Evolutionary conservation across 1,140 invertebrate species (phyloP).

Genomic region (Magallana gigas): DNA sequence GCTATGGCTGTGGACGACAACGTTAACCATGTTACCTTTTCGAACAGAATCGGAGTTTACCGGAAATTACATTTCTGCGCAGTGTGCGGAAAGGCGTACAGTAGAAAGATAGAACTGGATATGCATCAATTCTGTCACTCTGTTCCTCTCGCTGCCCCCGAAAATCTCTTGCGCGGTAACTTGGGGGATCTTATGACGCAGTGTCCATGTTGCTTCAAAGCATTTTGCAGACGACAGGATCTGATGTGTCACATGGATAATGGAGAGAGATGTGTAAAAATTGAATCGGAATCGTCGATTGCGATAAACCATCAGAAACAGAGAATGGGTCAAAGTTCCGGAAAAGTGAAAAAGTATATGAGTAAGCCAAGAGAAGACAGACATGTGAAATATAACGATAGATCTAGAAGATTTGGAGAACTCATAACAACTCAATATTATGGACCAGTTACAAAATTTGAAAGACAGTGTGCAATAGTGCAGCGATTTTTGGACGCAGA

Average conservation of each 20-base stretch:
- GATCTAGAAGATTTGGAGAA: background rate
- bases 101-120: conserved; percentile 15
- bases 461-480: conserved; percentile 15
- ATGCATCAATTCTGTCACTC: background rate
- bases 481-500: background rate
- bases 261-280: background rate
- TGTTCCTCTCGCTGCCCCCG: background rate
- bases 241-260: background rate
- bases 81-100: background rate
- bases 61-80: conserved; percentile 14
- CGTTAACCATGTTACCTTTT: too few species aligned
- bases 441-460: background rate
- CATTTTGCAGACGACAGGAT: conserved; percentile 26
- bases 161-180: background rate
- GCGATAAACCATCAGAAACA: background rate
- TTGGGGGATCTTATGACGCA: conserved; percentile 5
- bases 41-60: background rate
- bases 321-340: background rate
- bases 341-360: background rate
- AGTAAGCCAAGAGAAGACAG: background rate
- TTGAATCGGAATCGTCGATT: background rate
- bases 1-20: too few species aligned
- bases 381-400: background rate
- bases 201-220: background rate
- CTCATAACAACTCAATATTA: background rate